Conservation (phyloP, 2,113 vertebrate species). For the Catharus fuscescens region DNA sequence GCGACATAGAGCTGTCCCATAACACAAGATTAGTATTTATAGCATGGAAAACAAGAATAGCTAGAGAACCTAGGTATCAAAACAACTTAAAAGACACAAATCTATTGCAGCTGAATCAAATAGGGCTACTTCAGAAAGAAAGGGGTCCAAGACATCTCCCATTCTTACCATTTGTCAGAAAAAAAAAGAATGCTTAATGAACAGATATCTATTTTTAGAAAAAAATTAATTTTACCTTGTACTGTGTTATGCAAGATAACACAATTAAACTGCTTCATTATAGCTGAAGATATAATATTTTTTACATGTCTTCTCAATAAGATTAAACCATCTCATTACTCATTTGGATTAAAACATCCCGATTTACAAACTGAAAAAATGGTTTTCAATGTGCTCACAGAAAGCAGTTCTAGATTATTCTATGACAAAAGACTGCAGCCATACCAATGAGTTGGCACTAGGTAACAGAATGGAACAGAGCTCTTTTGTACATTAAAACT, state of each 20-base stretch:
- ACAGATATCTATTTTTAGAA: background rate
- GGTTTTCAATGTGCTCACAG: background rate
- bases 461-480: background rate
- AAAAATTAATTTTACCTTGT: background rate
- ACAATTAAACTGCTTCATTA: background rate
- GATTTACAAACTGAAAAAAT: background rate
- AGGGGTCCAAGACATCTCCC: background rate
- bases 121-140: background rate
- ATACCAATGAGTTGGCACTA: background rate
- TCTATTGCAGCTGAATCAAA: background rate
- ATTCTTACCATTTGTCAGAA: background rate
- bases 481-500: slow-evolving; percentile 10
- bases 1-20: background rate
- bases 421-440: background rate
- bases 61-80: background rate
- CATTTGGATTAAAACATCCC: background rate
- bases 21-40: background rate
- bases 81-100: background rate
- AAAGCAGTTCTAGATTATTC: background rate
- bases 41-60: background rate
- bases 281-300: background rate
- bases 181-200: background rate
- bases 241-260: background rate
- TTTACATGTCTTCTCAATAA: background rate
- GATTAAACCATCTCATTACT: background rate